Percentiles rank a stretch among this genome's conserved stretches.
phyloP scores from a whole-genome alignment of 2,888 invertebrate genomes.

The Lasioglossum oenotherae region DNA sequence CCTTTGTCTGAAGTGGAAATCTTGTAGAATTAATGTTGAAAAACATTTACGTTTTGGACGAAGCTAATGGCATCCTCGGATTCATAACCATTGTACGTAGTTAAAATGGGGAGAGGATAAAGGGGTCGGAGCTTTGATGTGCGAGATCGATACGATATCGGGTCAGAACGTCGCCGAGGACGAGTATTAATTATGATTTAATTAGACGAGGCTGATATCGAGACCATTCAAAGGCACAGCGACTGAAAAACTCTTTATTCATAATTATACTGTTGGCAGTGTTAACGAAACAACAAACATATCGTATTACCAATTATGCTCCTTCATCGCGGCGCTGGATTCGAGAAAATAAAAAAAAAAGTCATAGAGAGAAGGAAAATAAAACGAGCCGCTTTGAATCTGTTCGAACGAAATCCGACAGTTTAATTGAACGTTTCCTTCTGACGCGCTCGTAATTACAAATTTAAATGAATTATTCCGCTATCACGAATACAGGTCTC shows the following conservation, averaged over 20 bases:
- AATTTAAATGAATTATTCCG: slow-evolving; percentile 50
- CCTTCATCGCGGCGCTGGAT: slow-evolving; percentile 44
- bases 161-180: slow-evolving; percentile 20
- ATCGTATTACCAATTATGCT: slow-evolving; percentile 71
- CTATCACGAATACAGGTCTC: slow-evolving; percentile 22
- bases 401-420: slow-evolving; percentile 63
- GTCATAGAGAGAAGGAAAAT: neutral
- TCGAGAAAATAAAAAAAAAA: slow-evolving; percentile 46
- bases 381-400: slow-evolving; percentile 51
- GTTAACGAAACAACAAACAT: slow-evolving; percentile 67
- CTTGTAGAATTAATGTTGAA: neutral
- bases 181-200: slow-evolving; percentile 53
- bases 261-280: slow-evolving; percentile 68
- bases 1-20: neutral
- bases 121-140: neutral
- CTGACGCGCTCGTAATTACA: slow-evolving; percentile 58
- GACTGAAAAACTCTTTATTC: slow-evolving; percentile 61
- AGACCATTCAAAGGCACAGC: slow-evolving; percentile 40
- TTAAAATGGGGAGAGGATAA: neutral
- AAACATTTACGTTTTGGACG: neutral
- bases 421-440: slow-evolving; percentile 66
- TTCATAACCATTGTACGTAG: neutral
- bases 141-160: slow-evolving; percentile 33
- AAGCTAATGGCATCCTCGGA: neutral
- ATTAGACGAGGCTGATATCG: slow-evolving; percentile 51